Conservation (phyloP, 2,888 invertebrate species). For the Dermolepida albohirtum region DNA sequence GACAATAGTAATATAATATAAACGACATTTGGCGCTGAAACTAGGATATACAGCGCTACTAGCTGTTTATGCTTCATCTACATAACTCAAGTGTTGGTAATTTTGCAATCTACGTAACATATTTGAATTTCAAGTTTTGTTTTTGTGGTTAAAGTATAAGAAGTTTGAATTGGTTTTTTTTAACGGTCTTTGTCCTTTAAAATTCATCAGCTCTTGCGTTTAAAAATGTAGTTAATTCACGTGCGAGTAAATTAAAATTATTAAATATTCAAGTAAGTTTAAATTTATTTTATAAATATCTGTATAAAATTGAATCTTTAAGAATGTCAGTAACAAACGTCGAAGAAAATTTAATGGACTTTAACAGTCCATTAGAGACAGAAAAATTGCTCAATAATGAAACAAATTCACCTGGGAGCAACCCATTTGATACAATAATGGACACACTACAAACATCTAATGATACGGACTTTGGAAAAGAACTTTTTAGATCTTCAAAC, state of each 20-base stretch:
- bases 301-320: neutral
- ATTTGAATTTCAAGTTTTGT: neutral
- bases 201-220: too few species aligned
- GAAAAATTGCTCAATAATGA: neutral
- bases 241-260: too few species aligned
- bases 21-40: too few species aligned
- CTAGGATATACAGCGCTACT: too few species aligned
- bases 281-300: too few species aligned
- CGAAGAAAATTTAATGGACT: slow-evolving; percentile 23
- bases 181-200: too few species aligned
- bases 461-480: neutral
- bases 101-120: too few species aligned
- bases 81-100: neutral
- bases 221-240: too few species aligned
- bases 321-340: slow-evolving; percentile 4
- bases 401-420: slow-evolving; percentile 13
- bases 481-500: neutral
- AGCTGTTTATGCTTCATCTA: neutral
- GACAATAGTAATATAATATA: too few species aligned
- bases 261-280: too few species aligned
- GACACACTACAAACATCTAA: neutral
- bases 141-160: neutral
- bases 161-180: too few species aligned
- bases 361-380: slow-evolving; percentile 7
- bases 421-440: slow-evolving; percentile 20